Evolutionary conservation across 2,113 vertebrate genomes (phyloP).

Genomic region (Dasyurus viverrinus): DNA sequence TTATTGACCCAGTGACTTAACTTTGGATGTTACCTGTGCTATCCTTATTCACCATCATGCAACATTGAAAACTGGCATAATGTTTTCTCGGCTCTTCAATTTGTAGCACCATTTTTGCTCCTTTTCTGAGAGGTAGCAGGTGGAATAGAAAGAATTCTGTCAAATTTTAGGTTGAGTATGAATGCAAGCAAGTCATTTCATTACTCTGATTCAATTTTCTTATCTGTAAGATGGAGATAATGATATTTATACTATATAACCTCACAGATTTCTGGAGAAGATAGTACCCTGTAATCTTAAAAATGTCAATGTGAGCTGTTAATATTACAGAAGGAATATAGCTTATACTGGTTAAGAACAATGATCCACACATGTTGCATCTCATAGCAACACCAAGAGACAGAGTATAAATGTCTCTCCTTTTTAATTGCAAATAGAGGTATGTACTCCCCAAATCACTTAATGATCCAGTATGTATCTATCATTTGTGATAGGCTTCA

Average conservation of each 20-base stretch:
- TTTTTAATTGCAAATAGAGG: not conserved
- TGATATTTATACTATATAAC: not conserved
- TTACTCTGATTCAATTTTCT: not conserved
- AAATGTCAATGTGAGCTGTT: not conserved
- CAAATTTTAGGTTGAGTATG: not conserved
- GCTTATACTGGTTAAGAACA: not conserved
- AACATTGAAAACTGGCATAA: not conserved
- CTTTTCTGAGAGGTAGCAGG: not conserved
- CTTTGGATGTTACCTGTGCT: not conserved
- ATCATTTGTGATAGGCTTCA: not conserved
- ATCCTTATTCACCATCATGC: not conserved
- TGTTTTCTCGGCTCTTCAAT: not conserved
- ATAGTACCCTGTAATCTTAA: not conserved
- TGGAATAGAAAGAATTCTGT: not conserved
- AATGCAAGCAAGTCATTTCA: not conserved
- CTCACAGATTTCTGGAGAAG: not conserved
- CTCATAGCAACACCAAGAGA: not conserved
- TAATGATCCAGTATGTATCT: too few species aligned
- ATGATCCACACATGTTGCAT: not conserved
- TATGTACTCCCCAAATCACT: not conserved
- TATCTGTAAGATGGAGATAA: not conserved
- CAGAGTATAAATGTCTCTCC: not conserved
- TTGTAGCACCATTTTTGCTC: not conserved
- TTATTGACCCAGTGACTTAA: not conserved
- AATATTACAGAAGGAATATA: too few species aligned